Percentiles rank a stretch among this genome's conserved stretches.
Conservation (phyloP, 1,140 invertebrate species). For the Hestina assimilis region DNA sequence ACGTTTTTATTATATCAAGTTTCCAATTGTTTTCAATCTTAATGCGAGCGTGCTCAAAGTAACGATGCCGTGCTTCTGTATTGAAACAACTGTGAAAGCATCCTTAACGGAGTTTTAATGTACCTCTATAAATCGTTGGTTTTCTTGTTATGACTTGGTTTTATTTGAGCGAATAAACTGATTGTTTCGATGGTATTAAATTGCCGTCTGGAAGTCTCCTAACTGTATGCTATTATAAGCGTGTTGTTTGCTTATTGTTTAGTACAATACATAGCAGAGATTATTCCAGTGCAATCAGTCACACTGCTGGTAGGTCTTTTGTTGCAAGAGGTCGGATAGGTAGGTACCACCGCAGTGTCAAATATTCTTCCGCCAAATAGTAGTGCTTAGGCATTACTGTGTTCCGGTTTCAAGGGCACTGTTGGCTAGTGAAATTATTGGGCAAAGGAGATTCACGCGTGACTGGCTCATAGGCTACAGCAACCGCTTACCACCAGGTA, state of each 20-base stretch:
- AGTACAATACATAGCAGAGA: no score
- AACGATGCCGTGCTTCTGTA: not conserved
- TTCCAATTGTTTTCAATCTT: not conserved
- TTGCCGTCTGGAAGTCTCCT: not conserved
- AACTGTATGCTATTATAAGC: not conserved
- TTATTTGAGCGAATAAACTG: constrained; percentile 18
- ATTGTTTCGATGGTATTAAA: constrained; percentile 13
- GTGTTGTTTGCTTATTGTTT: not conserved
- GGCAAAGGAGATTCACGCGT: no score
- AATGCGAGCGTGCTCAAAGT: not conserved
- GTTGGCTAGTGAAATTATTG: no score
- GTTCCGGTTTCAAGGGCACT: no score
- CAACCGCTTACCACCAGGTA: no score
- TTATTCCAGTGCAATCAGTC: no score
- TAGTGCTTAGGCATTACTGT: no score
- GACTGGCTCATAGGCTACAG: no score
- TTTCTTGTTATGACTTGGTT: constrained; percentile 20
- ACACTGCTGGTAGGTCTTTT: no score
- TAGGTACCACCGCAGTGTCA: no score
- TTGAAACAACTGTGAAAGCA: constrained; percentile 9
- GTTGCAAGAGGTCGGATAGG: no score
- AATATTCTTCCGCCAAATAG: no score
- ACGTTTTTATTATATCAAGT: not conserved
- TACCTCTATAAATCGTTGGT: constrained; percentile 9
- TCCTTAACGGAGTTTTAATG: constrained; percentile 22